Evolutionary conservation across 2,797 vertebrate genomes (phyloP).

Genomic region (Acrocephalus scirpaceus): DNA sequence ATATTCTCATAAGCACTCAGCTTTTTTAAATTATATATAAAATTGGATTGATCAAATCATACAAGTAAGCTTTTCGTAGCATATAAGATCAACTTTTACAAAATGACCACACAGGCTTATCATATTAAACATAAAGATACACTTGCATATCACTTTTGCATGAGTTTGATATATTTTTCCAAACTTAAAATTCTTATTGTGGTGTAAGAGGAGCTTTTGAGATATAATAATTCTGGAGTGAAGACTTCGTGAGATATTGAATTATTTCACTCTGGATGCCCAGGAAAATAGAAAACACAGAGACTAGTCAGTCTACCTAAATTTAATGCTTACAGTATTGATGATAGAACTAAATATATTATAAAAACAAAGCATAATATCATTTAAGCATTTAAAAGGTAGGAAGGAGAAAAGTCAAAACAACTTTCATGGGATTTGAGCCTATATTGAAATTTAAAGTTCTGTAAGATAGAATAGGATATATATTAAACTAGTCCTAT

Average conservation of each 20-base stretch:
- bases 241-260: background rate
- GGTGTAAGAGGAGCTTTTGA: background rate
- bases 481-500: background rate
- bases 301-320: background rate
- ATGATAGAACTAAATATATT: background rate
- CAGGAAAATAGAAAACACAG: background rate
- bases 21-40: background rate
- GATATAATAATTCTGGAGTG: background rate
- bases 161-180: background rate
- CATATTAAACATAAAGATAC: background rate
- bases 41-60: background rate
- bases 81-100: background rate
- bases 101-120: background rate
- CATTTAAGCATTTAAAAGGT: background rate
- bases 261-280: background rate
- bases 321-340: background rate
- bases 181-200: background rate
- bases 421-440: background rate
- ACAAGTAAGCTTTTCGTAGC: background rate
- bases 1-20: background rate
- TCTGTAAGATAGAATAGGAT: background rate
- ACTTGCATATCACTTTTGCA: background rate
- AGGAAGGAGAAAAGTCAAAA: background rate
- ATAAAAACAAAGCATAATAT: background rate
- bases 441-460: background rate